Evolutionary conservation across 2,888 invertebrate genomes (phyloP).

Genomic region (Poecilobothrus nobilitatus): DNA sequence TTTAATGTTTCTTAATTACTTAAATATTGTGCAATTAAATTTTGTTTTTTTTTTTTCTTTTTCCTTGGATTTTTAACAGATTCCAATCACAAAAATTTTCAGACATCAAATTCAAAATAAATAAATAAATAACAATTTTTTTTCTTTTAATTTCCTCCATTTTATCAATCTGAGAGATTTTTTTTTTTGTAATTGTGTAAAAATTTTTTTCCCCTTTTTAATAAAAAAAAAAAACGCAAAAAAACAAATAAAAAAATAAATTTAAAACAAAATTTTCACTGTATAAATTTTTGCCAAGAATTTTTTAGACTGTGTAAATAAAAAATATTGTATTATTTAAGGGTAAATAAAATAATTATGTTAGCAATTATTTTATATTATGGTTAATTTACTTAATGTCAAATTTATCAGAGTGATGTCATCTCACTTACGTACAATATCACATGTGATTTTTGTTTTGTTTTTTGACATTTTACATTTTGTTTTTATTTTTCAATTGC

Average conservation of each 20-base stretch:
- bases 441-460: background rate
- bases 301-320: slow-evolving; percentile 3
- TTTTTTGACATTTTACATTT: no score
- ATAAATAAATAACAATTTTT: background rate
- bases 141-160: slow-evolving; percentile 4
- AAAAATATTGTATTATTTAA: background rate
- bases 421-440: slow-evolving; percentile 29
- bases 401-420: slow-evolving; percentile 45
- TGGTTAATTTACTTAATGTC: slow-evolving; percentile 44
- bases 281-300: background rate
- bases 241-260: no score
- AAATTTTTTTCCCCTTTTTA: no score
- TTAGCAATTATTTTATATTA: slow-evolving; percentile 47
- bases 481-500: no score
- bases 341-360: slow-evolving; percentile 35
- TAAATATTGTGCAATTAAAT: background rate
- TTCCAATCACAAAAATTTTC: background rate
- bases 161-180: background rate
- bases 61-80: background rate
- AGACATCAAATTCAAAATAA: background rate
- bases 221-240: no score
- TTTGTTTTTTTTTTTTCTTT: background rate
- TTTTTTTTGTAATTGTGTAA: no score
- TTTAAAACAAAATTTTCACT: background rate
- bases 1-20: background rate